These are phyloP conservation scores for Stegodyphus mimosarum DNA, from an alignment of 1,140 invertebrate species.

Conservation along the genomic window DNA sequence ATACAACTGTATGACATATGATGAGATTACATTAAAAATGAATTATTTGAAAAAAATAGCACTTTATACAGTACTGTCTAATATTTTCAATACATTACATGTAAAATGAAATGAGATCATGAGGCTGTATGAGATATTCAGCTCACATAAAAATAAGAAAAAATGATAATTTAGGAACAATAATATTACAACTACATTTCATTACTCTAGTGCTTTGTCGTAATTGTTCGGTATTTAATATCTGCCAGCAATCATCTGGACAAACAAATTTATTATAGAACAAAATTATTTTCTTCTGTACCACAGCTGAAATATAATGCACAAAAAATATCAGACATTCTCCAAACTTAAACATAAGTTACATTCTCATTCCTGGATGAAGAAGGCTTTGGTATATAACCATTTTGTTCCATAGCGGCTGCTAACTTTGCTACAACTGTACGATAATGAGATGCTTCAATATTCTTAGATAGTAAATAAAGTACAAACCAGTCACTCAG, in stretches of 20 bases:
- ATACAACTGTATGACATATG: too few species aligned
- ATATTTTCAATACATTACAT: too few species aligned
- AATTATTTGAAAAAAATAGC: too few species aligned
- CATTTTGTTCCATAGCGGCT: slow-evolving; percentile 49
- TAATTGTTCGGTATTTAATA: too few species aligned
- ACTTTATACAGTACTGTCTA: too few species aligned
- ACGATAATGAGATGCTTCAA: slow-evolving; percentile 62
- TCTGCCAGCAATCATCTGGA: neutral
- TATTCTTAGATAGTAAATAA: slow-evolving; percentile 63
- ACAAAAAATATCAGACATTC: neutral
- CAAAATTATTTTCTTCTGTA: neutral
- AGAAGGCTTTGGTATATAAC: slow-evolving; percentile 32
- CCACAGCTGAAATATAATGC: neutral
- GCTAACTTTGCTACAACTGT: slow-evolving; percentile 60
- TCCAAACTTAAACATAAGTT: slow-evolving; percentile 27
- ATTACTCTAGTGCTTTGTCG: too few species aligned
- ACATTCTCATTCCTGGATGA: slow-evolving; percentile 27
- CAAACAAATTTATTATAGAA: neutral
- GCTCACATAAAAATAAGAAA: too few species aligned
- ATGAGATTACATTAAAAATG: too few species aligned
- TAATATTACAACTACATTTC: too few species aligned
- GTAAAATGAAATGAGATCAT: too few species aligned
- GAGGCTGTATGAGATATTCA: too few species aligned
- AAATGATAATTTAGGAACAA: too few species aligned
- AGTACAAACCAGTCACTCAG: slow-evolving; percentile 65